A percentile compares a stretch with the other conserved stretches of the same genome.
phyloP scores from a whole-genome alignment of 2,113 vertebrate genomes.

The Thryonomys swinderianus region DNA sequence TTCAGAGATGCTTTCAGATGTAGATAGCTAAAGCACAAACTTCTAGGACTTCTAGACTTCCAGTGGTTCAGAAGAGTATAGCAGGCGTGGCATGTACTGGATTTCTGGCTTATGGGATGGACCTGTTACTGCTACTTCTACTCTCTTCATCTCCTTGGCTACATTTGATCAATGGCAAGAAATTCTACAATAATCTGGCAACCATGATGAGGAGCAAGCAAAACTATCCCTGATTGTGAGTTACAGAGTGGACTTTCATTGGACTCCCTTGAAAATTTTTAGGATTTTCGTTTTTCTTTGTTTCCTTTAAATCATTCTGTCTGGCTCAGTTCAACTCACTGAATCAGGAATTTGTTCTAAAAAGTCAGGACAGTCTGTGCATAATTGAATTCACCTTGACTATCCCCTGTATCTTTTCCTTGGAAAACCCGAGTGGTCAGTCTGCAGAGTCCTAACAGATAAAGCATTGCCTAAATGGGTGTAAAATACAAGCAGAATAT shows the following conservation, averaged over 20 bases:
- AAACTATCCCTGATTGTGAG: background rate
- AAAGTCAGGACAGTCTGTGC: background rate
- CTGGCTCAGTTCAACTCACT: background rate
- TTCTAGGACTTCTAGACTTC: background rate
- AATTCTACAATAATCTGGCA: background rate
- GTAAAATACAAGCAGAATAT: slow-evolving; percentile 1
- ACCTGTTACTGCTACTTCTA: background rate
- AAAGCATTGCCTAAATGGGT: background rate
- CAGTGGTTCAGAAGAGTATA: background rate
- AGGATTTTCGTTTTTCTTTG: background rate
- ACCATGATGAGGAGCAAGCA: background rate
- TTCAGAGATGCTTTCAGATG: background rate
- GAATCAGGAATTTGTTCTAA: background rate
- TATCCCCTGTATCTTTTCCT: background rate
- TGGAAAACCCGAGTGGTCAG: background rate
- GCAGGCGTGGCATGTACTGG: background rate
- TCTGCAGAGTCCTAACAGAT: background rate
- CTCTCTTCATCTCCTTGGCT: background rate
- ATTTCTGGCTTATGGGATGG: background rate
- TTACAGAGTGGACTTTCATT: background rate
- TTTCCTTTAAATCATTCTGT: background rate
- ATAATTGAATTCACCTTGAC: slow-evolving; percentile 8
- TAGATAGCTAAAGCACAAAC: background rate
- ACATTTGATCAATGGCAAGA: background rate
- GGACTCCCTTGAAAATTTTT: background rate